Evolutionary conservation across 2,888 invertebrate genomes (phyloP), one percentile per base, ranked within the genome.

Genomic region (Athalia circularis): DNA sequence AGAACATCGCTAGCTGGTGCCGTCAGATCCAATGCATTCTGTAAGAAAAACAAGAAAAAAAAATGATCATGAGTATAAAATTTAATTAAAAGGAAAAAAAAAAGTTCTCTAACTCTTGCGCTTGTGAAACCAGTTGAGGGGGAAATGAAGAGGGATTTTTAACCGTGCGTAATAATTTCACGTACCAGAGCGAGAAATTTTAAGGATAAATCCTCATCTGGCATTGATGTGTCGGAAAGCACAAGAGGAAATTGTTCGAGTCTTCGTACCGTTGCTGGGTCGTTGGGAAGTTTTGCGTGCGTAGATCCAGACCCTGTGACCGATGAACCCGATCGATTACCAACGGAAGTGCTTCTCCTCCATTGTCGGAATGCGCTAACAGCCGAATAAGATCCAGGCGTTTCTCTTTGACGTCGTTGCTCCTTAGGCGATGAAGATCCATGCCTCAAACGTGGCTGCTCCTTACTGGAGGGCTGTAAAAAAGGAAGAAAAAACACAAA

Each of bases 11-110:
- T 96, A 80, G 97, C 97, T 67, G 98, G 97, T 29, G 96, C 97
- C 81, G 96, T 96, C 86, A 98, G 91, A 89, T 98, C 97, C 87
- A 98, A 92, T 59, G 98, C 97, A 91, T 97, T 97, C 97, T 97
- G 92, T 74, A 94, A 93, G 88, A 91, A 83, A 85, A 81, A 84
- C 88, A 80, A 80, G 80, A 79, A 62, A n/a, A 29, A 59, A 62
- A 70, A 13, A 54, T 52, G 45, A n/a, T 70, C 72, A 77, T 61
- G 75, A 5, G 65, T 50, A 47, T 43, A 81, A 77, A 68, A 67
- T 67, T n/a, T n/a, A n/a, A n/a, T n/a, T n/a, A 80, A 80, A 29
- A 61, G 11, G 11, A 13, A 3, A 4, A 80, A 83, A 5, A 52
- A 72, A 13, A 77, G 61, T 13, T 15, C 29, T 29, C 29, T 29